Evolutionary conservation across 2,113 vertebrate genomes (phyloP).

Genomic region (Poicephalus meyeri): DNA sequence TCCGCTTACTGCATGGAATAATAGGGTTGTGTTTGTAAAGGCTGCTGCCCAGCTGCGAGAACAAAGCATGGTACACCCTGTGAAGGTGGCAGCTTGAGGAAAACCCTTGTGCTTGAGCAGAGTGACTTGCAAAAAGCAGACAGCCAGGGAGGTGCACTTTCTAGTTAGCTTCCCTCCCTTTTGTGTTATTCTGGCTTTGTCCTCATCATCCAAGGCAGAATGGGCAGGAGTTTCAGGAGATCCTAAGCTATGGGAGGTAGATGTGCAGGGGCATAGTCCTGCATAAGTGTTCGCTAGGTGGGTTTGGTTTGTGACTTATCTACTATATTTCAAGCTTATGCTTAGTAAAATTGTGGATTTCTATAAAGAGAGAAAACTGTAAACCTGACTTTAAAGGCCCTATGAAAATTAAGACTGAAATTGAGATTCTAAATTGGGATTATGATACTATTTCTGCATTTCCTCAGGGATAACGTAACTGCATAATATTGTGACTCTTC

Average conservation of each 20-base stretch:
- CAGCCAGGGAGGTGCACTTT: neutral
- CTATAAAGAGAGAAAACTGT: neutral
- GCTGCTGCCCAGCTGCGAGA: constrained; percentile 11
- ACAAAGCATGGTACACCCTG: neutral
- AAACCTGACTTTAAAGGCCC: neutral
- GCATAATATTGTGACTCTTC: neutral
- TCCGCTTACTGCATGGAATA: constrained; percentile 8
- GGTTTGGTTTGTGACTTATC: neutral
- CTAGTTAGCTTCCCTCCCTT: neutral
- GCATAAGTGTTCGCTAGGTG: neutral
- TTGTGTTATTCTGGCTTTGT: neutral
- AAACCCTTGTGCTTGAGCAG: neutral
- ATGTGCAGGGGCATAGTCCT: neutral
- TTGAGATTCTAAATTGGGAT: neutral
- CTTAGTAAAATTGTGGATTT: neutral
- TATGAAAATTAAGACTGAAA: neutral
- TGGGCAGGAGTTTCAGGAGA: neutral
- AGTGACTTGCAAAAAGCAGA: neutral
- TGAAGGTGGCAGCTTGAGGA: neutral
- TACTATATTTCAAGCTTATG: neutral
- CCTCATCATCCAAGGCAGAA: neutral
- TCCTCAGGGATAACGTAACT: neutral
- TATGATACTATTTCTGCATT: neutral
- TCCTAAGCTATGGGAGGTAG: neutral
- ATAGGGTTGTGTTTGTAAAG: constrained; percentile 7